These are phyloP conservation scores for Stictocephala bisonia DNA, from an alignment of 2,888 invertebrate genomes.

Conservation along the genomic window DNA sequence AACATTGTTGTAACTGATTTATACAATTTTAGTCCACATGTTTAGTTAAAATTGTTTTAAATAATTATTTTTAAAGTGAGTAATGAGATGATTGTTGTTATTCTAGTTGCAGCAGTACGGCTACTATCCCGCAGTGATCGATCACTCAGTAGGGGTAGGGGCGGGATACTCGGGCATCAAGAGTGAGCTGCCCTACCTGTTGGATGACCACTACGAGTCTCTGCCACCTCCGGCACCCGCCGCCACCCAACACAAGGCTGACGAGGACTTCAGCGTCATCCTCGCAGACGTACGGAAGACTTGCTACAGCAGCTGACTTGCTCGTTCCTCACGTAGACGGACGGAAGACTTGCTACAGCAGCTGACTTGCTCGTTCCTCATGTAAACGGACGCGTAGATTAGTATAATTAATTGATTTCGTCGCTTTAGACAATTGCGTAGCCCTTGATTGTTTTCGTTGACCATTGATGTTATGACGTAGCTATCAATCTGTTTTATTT, in stretches of 20 bases:
- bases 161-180: conserved; percentile 30
- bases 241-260: conserved; percentile 69
- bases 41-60: no score
- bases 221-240: conserved; percentile 68
- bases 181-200: conserved; percentile 49
- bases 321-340: conserved; percentile 76
- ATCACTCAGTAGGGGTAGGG: neutral
- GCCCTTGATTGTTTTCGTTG: no score
- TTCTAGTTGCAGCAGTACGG: conserved; percentile 41
- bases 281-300: conserved; percentile 89
- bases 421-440: no score
- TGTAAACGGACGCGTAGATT: conserved; percentile 88
- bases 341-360: conserved; percentile 88
- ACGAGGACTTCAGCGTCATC: conserved; percentile 90
- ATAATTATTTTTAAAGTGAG: no score
- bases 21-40: no score
- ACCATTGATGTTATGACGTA: no score
- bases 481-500: no score
- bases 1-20: no score
- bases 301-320: conserved; percentile 75
- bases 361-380: conserved; percentile 62
- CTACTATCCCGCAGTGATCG: conserved; percentile 41
- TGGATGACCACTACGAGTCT: conserved; percentile 62
- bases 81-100: no score
- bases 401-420: no score